Percentiles rank a stretch among this genome's conserved stretches.
phyloP scores from a whole-genome alignment of 2,113 vertebrate genomes.

The Nymphicus hollandicus region DNA sequence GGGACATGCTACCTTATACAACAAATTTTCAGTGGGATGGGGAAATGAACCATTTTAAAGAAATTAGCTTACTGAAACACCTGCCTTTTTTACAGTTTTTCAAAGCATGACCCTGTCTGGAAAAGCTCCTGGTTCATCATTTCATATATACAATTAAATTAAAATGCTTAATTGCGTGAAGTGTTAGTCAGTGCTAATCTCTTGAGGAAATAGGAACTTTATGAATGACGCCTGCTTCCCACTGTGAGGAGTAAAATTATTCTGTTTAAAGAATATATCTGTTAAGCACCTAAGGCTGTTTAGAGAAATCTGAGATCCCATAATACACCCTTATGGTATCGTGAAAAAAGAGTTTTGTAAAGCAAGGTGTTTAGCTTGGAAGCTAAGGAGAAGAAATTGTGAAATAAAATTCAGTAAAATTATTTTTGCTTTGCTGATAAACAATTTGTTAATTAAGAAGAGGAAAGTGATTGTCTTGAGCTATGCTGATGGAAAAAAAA shows the following conservation, averaged over 20 bases:
- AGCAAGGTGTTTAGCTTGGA: not conserved
- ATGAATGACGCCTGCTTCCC: conserved; percentile 37
- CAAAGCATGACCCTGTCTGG: not conserved
- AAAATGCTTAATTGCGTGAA: conserved; percentile 23
- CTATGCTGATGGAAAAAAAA: not conserved
- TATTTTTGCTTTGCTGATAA: not conserved
- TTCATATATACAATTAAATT: not conserved
- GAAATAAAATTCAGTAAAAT: not conserved
- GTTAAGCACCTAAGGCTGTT: not conserved
- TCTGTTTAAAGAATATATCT: conserved; percentile 9
- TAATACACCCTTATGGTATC: not conserved
- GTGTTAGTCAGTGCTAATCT: not conserved
- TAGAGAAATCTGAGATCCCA: not conserved
- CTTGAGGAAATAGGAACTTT: conserved; percentile 1
- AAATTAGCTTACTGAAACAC: not conserved
- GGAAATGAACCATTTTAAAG: not conserved
- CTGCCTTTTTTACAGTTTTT: not conserved
- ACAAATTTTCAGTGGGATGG: not conserved
- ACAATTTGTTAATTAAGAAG: not conserved
- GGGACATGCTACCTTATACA: not conserved
- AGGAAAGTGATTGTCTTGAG: not conserved
- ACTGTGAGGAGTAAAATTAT: not conserved
- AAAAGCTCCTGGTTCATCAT: not conserved
- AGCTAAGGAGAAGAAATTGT: not conserved
- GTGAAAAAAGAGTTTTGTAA: not conserved